These are phyloP conservation scores for Chelon auratus DNA, from an alignment of 2,797 vertebrate genomes.

Conservation along the genomic window DNA sequence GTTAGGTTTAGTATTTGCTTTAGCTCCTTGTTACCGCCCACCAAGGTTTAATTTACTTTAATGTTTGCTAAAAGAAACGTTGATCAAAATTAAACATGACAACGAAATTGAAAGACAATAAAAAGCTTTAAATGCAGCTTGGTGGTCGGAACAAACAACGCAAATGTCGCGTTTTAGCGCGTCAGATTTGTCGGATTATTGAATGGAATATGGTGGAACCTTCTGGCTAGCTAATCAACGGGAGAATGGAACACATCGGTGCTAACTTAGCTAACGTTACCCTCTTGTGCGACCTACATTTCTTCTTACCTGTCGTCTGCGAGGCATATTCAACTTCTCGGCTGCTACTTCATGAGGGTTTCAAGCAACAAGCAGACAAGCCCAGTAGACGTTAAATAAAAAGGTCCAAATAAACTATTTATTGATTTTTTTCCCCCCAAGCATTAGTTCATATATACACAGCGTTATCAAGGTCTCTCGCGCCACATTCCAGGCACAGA, in stretches of 20 bases:
- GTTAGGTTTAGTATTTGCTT: background rate
- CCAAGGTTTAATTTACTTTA: background rate
- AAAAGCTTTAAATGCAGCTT: rapidly evolving
- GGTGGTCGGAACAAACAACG: background rate
- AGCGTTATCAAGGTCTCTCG: conserved; percentile 48
- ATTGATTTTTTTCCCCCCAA: conserved; percentile 31
- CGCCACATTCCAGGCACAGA: conserved; percentile 66
- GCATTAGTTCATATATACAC: conserved; percentile 65
- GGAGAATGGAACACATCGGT: conserved; percentile 14
- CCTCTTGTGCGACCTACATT: conserved; percentile 56
- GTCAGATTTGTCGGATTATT: conserved; percentile 6
- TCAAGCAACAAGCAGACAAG: conserved; percentile 1
- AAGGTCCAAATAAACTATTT: conserved; percentile 1
- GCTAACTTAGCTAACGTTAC: conserved; percentile 71
- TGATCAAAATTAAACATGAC: background rate
- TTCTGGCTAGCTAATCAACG: conserved; percentile 1
- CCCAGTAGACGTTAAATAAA: background rate
- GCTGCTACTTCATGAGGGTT: background rate
- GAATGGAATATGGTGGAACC: conserved; percentile 36
- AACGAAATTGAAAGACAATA: rapidly evolving
- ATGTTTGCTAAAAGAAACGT: background rate
- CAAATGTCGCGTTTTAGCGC: background rate
- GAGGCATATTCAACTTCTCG: conserved; percentile 71
- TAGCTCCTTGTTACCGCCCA: conserved; percentile 30
- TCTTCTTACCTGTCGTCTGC: conserved; percentile 79